Percentiles rank a stretch among this genome's conserved stretches.
Evolutionary conservation across 2,113 vertebrate species (phyloP).

Genomic region (Megaptera novaeangliae): DNA sequence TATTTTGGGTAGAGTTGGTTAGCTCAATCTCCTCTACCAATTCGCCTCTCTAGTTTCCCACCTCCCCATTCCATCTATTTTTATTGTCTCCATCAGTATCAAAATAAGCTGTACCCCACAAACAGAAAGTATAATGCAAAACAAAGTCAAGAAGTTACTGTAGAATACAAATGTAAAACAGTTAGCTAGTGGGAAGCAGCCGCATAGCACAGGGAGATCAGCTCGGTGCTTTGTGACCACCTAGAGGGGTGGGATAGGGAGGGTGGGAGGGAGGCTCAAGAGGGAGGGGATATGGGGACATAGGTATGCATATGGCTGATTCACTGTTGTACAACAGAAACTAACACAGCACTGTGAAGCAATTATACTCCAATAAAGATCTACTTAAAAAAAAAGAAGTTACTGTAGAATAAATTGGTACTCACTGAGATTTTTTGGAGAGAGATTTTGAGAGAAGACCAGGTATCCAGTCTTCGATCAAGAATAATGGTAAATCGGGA

Average conservation of each 20-base stretch:
- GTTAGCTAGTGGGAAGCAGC: no score
- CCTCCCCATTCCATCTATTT: neutral
- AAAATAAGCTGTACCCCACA: neutral
- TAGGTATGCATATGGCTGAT: no score
- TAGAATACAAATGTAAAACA: neutral
- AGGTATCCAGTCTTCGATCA: constrained; percentile 95
- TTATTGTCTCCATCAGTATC: neutral
- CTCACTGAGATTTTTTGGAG: constrained; percentile 94
- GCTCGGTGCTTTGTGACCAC: no score
- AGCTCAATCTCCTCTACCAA: neutral
- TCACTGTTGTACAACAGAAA: no score
- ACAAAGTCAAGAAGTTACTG: neutral
- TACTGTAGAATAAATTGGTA: neutral
- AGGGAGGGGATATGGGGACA: no score
- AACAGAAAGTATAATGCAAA: constrained; percentile 6
- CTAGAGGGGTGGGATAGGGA: no score
- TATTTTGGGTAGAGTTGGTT: neutral
- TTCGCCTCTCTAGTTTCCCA: neutral
- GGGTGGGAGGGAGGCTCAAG: no score
- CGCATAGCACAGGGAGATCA: no score
- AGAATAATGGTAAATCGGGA: constrained; percentile 95
- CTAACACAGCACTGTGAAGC: no score
- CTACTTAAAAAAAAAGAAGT: neutral
- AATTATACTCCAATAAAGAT: no score
- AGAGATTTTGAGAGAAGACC: constrained; percentile 94